Evolutionary conservation across 2,113 vertebrate genomes (phyloP).

Genomic region (Chlorodrepanis virens): DNA sequence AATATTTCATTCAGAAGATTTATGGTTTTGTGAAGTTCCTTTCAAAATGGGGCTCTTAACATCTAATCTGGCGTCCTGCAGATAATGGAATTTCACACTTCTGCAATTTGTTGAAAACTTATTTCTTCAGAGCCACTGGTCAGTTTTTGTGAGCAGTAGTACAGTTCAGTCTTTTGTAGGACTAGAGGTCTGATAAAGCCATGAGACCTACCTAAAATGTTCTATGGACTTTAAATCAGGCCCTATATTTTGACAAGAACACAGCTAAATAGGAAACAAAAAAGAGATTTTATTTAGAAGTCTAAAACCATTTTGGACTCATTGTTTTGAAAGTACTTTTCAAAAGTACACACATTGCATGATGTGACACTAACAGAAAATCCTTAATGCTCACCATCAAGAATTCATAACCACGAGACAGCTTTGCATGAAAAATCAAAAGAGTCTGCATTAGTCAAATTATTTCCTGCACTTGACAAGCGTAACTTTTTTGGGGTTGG

Average conservation of each 20-base stretch:
- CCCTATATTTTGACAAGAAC: neutral
- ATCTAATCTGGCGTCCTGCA: neutral
- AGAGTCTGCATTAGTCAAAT: neutral
- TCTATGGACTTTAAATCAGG: neutral
- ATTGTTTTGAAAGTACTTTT: neutral
- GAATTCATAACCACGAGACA: neutral
- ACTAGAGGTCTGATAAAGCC: neutral
- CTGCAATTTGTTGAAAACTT: neutral
- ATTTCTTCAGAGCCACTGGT: neutral
- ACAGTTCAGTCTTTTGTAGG: neutral
- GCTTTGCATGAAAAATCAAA: neutral
- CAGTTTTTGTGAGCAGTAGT: neutral
- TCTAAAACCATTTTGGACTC: neutral
- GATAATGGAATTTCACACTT: neutral
- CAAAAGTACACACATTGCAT: neutral
- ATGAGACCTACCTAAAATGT: neutral
- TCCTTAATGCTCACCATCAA: rapidly evolving
- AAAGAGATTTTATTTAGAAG: rapidly evolving
- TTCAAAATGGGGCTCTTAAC: neutral
- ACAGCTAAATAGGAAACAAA: neutral
- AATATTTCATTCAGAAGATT: neutral
- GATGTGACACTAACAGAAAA: neutral
- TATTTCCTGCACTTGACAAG: neutral
- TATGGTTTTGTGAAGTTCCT: neutral
- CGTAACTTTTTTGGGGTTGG: neutral